A percentile compares a stretch with the other conserved stretches of the same genome.
These are phyloP conservation scores for Pseudeuparius sepicola DNA, from an alignment of 2,888 invertebrate genomes.

Conservation along the genomic window DNA sequence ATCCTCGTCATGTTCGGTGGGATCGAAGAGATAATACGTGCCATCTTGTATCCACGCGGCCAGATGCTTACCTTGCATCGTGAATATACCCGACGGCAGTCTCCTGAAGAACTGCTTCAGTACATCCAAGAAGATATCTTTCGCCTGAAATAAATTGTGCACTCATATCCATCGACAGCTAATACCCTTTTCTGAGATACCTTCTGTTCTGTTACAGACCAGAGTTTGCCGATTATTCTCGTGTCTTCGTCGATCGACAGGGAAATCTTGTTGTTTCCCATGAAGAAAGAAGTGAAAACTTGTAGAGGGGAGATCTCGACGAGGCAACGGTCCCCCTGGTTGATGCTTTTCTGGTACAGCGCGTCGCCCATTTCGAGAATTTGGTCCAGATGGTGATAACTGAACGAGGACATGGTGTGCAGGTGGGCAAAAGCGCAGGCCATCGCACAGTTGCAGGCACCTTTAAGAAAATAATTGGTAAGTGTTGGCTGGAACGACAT, in stretches of 20 bases:
- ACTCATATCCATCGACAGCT: too few species aligned
- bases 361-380: slow-evolving; percentile 44
- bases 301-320: slow-evolving; percentile 26
- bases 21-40: slow-evolving; percentile 30
- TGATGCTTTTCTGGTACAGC: slow-evolving; percentile 37
- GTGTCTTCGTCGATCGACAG: slow-evolving; percentile 27
- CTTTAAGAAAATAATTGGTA: slow-evolving; percentile 27
- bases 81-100: slow-evolving; percentile 29
- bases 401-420: slow-evolving; percentile 49
- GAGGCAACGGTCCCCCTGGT: slow-evolving; percentile 21
- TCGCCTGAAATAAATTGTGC: too few species aligned
- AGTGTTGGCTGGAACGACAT: too few species aligned
- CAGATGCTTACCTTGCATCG: slow-evolving; percentile 26
- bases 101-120: slow-evolving; percentile 29
- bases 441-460: slow-evolving; percentile 46
- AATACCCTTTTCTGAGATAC: too few species aligned
- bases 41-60: slow-evolving; percentile 31
- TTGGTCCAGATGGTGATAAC: slow-evolving; percentile 45
- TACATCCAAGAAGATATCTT: slow-evolving; percentile 18
- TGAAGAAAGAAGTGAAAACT: slow-evolving; percentile 29
- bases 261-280: slow-evolving; percentile 28
- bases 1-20: slow-evolving; percentile 30
- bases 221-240: slow-evolving; percentile 19
- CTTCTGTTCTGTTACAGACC: slow-evolving; percentile 20
- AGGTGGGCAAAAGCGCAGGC: slow-evolving; percentile 46